Evolutionary conservation across 2,113 vertebrate species (phyloP).

Genomic region (Neogobius melanostomus): DNA sequence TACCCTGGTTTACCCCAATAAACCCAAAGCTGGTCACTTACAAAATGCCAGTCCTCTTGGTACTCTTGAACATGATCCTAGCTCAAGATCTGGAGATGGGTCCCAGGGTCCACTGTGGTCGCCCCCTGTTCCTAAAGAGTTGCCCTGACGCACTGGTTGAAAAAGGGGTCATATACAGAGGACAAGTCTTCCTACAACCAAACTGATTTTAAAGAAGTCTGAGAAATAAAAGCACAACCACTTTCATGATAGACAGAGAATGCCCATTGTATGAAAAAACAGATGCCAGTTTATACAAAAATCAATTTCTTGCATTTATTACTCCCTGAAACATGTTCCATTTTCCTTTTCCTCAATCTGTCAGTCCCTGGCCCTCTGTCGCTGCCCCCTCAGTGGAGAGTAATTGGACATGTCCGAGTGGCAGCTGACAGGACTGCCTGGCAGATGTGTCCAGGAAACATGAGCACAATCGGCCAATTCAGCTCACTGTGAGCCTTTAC

Average conservation of each 20-base stretch:
- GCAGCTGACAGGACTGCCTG: constrained; percentile 67
- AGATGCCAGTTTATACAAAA: neutral
- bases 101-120: too few relatives aligned
- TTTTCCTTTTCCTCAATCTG: constrained; percentile 30
- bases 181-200: too few relatives aligned
- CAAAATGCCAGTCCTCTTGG: too few relatives aligned
- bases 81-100: too few relatives aligned
- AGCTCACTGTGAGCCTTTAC: constrained; percentile 55
- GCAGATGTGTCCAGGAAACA: constrained; percentile 69
- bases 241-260: neutral
- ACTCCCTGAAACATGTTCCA: constrained; percentile 27
- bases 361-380: constrained; percentile 49
- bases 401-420: constrained; percentile 64
- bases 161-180: too few relatives aligned
- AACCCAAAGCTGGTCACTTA: too few relatives aligned
- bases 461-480: constrained; percentile 55
- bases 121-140: too few relatives aligned
- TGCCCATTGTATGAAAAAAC: neutral
- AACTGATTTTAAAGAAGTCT: too few relatives aligned
- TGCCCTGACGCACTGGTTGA: too few relatives aligned
- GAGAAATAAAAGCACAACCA: neutral
- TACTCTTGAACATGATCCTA: too few relatives aligned
- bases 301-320: constrained; percentile 11
- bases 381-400: constrained; percentile 39
- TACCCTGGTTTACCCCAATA: too few relatives aligned